Evolutionary conservation across 2,888 invertebrate genomes (phyloP).

Genomic region (Trichacis sp.): DNA sequence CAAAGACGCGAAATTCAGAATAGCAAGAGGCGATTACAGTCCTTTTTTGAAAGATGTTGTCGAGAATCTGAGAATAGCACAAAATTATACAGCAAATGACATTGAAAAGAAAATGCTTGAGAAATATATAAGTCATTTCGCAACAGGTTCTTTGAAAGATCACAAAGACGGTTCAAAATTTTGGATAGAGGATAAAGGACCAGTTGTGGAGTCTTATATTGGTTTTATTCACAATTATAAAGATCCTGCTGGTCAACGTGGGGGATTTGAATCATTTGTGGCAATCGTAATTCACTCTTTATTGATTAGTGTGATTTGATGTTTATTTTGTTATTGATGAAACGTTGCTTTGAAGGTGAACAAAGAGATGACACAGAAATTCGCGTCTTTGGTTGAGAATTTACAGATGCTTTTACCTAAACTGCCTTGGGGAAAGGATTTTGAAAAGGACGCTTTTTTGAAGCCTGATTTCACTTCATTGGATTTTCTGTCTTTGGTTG

Average conservation of each 20-base stretch:
- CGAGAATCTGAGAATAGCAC: slow-evolving; percentile 79
- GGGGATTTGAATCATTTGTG: slow-evolving; percentile 97
- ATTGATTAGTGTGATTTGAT: no score
- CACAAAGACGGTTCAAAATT: slow-evolving; percentile 91
- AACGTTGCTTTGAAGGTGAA: slow-evolving; percentile 78
- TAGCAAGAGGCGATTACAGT: slow-evolving; percentile 86
- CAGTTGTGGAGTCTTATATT: slow-evolving; percentile 92
- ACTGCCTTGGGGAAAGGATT: slow-evolving; percentile 86
- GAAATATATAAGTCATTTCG: slow-evolving; percentile 86
- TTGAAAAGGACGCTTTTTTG: slow-evolving; percentile 92
- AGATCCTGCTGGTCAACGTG: slow-evolving; percentile 93
- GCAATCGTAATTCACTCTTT: no score
- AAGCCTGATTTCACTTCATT: slow-evolving; percentile 96
- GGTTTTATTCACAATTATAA: slow-evolving; percentile 94
- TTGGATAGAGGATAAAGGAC: slow-evolving; percentile 95
- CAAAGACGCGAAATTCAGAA: slow-evolving; percentile 73
- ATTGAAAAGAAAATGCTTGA: slow-evolving; percentile 85
- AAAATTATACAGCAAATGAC: slow-evolving; percentile 80
- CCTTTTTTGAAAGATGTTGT: slow-evolving; percentile 79
- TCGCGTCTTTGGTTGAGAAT: slow-evolving; percentile 81
- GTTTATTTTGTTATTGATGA: no score
- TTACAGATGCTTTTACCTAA: slow-evolving; percentile 85
- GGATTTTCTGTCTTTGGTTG: slow-evolving; percentile 92
- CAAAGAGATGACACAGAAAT: slow-evolving; percentile 92
- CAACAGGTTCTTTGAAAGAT: slow-evolving; percentile 82